Percentiles rank a stretch among this genome's conserved stretches.
These are phyloP conservation scores for Meiosimyza decipiens DNA, from an alignment of 2,888 invertebrate genomes.

Conservation along the genomic window DNA sequence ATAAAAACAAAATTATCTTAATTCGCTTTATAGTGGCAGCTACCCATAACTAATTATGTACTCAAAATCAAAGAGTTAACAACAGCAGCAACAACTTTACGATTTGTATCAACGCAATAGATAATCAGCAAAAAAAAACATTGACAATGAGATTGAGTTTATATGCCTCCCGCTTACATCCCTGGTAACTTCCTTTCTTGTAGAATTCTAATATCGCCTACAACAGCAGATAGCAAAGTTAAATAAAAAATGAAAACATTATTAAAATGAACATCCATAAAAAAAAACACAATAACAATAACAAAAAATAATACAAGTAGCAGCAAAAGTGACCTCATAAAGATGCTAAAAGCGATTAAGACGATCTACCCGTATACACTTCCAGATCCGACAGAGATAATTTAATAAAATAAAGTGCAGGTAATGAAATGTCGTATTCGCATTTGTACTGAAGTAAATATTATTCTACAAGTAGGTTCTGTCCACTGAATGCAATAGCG, in stretches of 20 bases:
- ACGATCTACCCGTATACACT: not conserved
- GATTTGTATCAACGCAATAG: not conserved
- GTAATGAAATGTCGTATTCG: slow-evolving; percentile 35
- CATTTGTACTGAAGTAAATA: not conserved
- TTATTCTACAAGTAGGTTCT: not conserved
- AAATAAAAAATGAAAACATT: not conserved
- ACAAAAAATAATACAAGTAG: too few relatives aligned
- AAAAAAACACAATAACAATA: too few relatives aligned
- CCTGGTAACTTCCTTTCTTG: not conserved
- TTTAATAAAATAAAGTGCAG: slow-evolving; percentile 45
- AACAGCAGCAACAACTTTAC: too few relatives aligned
- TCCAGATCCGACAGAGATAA: slow-evolving; percentile 10
- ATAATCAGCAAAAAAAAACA: not conserved
- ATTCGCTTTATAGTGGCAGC: too few relatives aligned
- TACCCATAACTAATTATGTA: too few relatives aligned
- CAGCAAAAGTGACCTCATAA: not conserved
- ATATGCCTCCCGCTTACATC: not conserved
- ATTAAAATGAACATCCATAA: not conserved
- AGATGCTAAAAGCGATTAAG: slow-evolving; percentile 19
- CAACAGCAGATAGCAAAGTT: too few relatives aligned
- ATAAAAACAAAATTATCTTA: too few relatives aligned
- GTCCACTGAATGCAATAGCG: not conserved
- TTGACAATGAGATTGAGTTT: not conserved
- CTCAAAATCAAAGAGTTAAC: too few relatives aligned
- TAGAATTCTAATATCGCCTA: not conserved